These are phyloP conservation scores for Crotalus horridus DNA, from an alignment of 2,113 vertebrate genomes.

Conservation along the genomic window DNA sequence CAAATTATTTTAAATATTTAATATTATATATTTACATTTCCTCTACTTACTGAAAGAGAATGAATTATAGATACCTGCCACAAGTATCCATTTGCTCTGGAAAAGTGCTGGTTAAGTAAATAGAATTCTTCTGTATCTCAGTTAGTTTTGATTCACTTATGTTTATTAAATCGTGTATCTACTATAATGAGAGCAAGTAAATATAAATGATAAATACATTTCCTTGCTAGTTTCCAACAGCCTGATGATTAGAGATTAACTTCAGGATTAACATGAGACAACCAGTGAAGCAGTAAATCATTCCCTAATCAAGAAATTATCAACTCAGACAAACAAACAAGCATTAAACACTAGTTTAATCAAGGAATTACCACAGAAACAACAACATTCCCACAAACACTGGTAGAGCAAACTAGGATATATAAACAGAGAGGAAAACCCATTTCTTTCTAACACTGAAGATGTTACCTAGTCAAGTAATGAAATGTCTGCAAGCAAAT, in stretches of 20 bases:
- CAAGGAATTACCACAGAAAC: background rate
- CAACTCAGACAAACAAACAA: no score
- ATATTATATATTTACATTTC: background rate
- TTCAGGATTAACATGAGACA: background rate
- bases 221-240: background rate
- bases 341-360: background rate
- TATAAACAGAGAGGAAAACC: background rate
- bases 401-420: background rate
- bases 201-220: background rate
- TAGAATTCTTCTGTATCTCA: background rate
- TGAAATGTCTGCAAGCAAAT: background rate
- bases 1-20: background rate
- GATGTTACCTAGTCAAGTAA: background rate
- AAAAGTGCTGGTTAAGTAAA: background rate
- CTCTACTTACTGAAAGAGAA: background rate
- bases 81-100: background rate
- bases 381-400: background rate
- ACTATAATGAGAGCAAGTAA: background rate
- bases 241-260: background rate
- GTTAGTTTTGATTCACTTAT: background rate
- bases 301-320: background rate
- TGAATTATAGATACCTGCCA: background rate
- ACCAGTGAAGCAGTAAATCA: background rate
- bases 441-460: background rate
- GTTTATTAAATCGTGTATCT: background rate